Evolutionary conservation across 2,888 invertebrate species (phyloP).

Genomic region (Andrena dorsata): DNA sequence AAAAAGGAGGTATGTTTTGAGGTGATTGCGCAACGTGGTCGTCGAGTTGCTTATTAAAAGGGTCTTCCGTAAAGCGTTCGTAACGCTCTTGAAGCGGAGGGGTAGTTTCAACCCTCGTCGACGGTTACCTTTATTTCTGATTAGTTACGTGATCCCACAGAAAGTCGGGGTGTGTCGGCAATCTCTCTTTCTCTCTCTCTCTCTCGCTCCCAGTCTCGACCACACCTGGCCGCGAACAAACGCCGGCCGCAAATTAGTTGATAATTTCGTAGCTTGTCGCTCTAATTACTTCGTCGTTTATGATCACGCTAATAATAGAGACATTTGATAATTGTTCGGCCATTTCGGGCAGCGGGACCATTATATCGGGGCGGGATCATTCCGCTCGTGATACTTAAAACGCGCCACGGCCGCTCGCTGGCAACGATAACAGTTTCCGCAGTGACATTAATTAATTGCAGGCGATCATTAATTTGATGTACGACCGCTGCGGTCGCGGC

Average conservation of each 20-base stretch:
- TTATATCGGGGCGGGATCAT: constrained; percentile 39
- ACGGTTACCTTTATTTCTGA: constrained; percentile 55
- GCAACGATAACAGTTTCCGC: constrained; percentile 11
- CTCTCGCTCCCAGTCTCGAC: neutral
- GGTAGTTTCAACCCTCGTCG: neutral
- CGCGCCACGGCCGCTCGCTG: neutral
- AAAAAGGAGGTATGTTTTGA: neutral
- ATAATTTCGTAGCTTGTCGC: constrained; percentile 38
- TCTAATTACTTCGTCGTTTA: constrained; percentile 57
- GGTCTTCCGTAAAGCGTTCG: neutral
- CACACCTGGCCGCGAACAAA: constrained; percentile 16
- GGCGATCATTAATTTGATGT: constrained; percentile 34
- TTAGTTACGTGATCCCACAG: constrained; percentile 58
- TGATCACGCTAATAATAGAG: constrained; percentile 51
- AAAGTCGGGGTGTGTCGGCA: constrained; percentile 25
- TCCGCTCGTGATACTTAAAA: constrained; percentile 29
- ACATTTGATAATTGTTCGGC: constrained; percentile 49
- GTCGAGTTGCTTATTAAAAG: too few species aligned
- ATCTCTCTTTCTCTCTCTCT: too few species aligned
- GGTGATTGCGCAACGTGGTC: too few species aligned
- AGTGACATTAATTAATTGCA: constrained; percentile 51
- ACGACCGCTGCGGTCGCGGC: neutral
- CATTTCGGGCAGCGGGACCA: constrained; percentile 22
- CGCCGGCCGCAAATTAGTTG: constrained; percentile 58
- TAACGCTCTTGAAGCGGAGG: neutral